Evolutionary conservation across 2,888 invertebrate species (phyloP).

Genomic region (Orthosia gothica): DNA sequence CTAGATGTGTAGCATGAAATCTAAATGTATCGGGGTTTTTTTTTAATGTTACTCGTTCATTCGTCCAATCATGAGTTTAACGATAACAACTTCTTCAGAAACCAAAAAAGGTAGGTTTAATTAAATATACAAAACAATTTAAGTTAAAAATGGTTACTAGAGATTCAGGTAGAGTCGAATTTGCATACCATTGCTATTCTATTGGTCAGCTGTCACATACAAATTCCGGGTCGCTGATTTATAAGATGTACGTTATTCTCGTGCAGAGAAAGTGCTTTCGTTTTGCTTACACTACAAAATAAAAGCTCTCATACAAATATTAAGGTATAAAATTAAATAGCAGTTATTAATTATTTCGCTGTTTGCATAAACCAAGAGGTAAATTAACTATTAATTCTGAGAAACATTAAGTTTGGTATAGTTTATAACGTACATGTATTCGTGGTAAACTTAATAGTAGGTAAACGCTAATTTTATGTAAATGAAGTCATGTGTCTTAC

Average conservation of each 20-base stretch:
- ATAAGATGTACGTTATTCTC: constrained; percentile 54
- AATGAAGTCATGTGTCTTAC: constrained; percentile 73
- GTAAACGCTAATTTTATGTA: constrained; percentile 52
- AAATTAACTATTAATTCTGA: constrained; percentile 35
- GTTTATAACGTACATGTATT: constrained; percentile 28
- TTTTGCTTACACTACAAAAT: constrained; percentile 32
- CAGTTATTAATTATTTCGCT: constrained; percentile 7
- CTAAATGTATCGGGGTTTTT: too few relatives aligned
- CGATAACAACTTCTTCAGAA: background rate
- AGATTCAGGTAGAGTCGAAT: constrained; percentile 60
- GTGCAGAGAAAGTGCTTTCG: constrained; percentile 28
- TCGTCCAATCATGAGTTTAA: background rate
- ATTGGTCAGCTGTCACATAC: constrained; percentile 66
- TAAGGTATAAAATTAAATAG: background rate
- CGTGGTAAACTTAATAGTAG: constrained; percentile 29
- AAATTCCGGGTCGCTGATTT: constrained; percentile 65
- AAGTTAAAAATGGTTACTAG: constrained; percentile 16
- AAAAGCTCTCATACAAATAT: constrained; percentile 12
- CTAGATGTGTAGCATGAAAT: too few relatives aligned
- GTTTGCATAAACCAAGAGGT: constrained; percentile 31
- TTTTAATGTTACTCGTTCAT: too few relatives aligned
- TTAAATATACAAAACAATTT: background rate
- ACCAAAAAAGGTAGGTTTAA: background rate
- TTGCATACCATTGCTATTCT: constrained; percentile 58
- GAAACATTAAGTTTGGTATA: constrained; percentile 33